Base-by-base conservation (phyloP, 2,113 vertebrate genomes). In the Tupaia tana region DNA sequence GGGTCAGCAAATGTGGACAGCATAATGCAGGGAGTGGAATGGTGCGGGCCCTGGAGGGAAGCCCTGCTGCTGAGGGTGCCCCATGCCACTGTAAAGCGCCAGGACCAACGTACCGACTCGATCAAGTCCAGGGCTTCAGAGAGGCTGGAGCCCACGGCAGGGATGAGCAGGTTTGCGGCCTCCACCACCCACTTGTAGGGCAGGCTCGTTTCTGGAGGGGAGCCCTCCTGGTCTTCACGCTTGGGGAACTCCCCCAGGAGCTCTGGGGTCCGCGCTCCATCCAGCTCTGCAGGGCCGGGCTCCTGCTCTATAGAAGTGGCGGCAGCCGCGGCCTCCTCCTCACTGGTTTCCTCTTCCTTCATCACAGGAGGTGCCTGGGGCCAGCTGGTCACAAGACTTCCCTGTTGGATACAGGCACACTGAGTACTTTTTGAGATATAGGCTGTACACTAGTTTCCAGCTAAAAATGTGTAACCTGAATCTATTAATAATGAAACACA, bases 121-220 rank as follows among this genome's bases (percentile, higher is more conserved):
- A 99, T 99, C 98, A 99, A 98, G 84, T 99, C 99, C 98, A 99
- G 98, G 95, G 99, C 99, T 97, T 99, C 99, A 11, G 97, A 99
- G 95, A 99, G 97, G 0, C 97, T 98, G 2, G 99, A 99, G 3
- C 97, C 98, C 1, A 98, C 98, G 0, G 98, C 94, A 0, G 99
- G 99, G 29, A 99, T 99, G 58, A 99, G 98, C 93, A 98, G 99
- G 77, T 98, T 99, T 0, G 99, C 98, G n/a, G 99, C 98, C 98
- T 99, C 99, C 0, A 99, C 99, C 1, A 99, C 99, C 99, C 99
- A 99, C 90, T 98, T 99, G 94, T 99, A 98, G 0, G 97, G 91
- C 9, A 94, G 98, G 1, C 98, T 97, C 0, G 97, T 98, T 24
- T 98, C 97, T 0, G 98, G 86, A 0, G 96, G 1, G 9, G 99